Evolutionary conservation across 2,797 vertebrate species (phyloP), one percentile per base, ranked within the genome.

Genomic region (Sphenodon punctatus): DNA sequence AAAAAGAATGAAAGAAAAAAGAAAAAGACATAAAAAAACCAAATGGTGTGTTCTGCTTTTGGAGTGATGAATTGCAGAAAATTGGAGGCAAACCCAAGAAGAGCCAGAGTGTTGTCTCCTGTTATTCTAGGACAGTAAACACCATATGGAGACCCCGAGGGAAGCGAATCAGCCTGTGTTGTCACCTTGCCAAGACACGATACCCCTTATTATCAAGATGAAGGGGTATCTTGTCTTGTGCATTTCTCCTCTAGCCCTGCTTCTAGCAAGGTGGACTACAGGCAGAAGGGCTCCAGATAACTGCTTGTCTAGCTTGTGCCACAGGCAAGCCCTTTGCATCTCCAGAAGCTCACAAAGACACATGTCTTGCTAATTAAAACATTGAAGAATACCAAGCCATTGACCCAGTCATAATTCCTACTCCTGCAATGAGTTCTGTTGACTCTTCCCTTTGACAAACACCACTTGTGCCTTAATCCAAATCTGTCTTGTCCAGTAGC

Each of bases 131-230:
- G n/a, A n/a, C n/a, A n/a, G n/a, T n/a, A n/a, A n/a, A n/a, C n/a
- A n/a, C n/a, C n/a, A n/a, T n/a, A n/a, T n/a, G n/a, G n/a, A 41
- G 2, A n/a, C 22, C 4, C 0, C 0, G 6, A 0, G 0, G 42
- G 43, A 60, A 77, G 7, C 30, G 12, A 4, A 30, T 74, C 48
- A 34, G n/a, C 17, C 2, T 0, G 3, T 53, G 77, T 60, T 64
- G 2, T 38, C n/a, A 60, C 34, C 45, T 66, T 48, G 4, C 41
- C 16, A 0, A 30, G 0, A n/a, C n/a, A n/a, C n/a, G n/a, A n/a
- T n/a, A n/a, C n/a, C n/a, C 7, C 45, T 53, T 58, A 23, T n/a
- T 10, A 46, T 45, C 63, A 58, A 39, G 39, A 15, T 16, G 7
- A 71, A 4, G 38, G 27, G 23, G 67, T 30, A 15, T 13, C 2